These are phyloP conservation scores for Ceuthmochares aereus DNA, from an alignment of 2,113 vertebrate species.

Conservation along the genomic window DNA sequence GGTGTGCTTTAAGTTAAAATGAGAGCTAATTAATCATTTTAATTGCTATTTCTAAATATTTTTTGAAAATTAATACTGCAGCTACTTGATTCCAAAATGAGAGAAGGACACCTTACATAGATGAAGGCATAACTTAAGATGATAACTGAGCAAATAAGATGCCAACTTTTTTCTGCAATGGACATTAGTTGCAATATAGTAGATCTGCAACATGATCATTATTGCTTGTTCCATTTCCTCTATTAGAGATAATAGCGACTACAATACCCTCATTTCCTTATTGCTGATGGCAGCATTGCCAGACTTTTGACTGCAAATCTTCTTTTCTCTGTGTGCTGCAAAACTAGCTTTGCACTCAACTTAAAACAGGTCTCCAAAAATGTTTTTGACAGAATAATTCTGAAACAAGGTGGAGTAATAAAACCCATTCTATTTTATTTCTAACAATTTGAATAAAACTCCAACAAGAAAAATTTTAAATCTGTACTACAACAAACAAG, in stretches of 20 bases:
- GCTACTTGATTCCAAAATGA: neutral
- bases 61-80: neutral
- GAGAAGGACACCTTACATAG: neutral
- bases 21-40: neutral
- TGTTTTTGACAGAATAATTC: neutral
- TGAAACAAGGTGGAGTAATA: neutral
- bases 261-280: constrained; percentile 47
- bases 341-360: neutral
- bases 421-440: neutral
- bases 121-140: neutral
- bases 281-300: constrained; percentile 7
- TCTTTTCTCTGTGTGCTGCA: neutral
- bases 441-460: neutral
- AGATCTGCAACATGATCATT: neutral
- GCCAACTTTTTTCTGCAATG: neutral
- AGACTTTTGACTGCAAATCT: neutral
- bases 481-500: neutral
- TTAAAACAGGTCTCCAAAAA: neutral
- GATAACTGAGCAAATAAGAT: neutral
- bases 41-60: neutral
- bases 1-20: neutral
- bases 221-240: constrained; percentile 12
- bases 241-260: constrained; percentile 32
- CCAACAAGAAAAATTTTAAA: neutral
- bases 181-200: neutral